Evolutionary conservation across 2,888 invertebrate genomes (phyloP).

Genomic region (Agrilus mali): DNA sequence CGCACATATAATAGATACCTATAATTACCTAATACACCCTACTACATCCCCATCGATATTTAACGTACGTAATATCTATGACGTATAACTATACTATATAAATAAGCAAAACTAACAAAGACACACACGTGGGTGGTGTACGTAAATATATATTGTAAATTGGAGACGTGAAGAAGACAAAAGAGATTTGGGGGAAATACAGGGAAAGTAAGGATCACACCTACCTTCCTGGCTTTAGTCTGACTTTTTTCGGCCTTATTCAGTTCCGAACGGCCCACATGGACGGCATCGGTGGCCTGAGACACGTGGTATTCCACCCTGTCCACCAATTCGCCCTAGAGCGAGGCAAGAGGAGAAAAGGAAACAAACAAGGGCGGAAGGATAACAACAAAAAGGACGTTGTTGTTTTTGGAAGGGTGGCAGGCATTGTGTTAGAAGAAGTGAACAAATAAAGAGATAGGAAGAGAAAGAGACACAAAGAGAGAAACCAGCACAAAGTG

Average conservation of each 20-base stretch:
- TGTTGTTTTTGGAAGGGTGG: too few relatives aligned
- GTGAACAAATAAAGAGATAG: constrained; percentile 19
- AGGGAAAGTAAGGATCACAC: constrained; percentile 18
- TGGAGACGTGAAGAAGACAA: too few relatives aligned
- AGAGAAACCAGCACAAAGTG: constrained; percentile 35
- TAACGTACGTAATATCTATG: too few relatives aligned
- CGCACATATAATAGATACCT: too few relatives aligned
- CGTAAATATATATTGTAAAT: too few relatives aligned
- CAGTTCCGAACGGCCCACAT: constrained; percentile 66
- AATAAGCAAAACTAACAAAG: too few relatives aligned
- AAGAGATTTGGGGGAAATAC: constrained; percentile 4
- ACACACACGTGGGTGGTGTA: too few relatives aligned
- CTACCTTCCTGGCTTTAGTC: constrained; percentile 83
- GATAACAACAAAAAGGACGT: constrained; percentile 7
- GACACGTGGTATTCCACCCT: constrained; percentile 89
- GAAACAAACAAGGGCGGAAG: constrained; percentile 11
- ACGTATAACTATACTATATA: too few relatives aligned
- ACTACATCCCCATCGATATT: too few relatives aligned
- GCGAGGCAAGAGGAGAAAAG: constrained; percentile 12
- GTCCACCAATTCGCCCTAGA: constrained; percentile 87
- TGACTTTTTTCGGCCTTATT: constrained; percentile 70
- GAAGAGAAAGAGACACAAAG: constrained; percentile 34
- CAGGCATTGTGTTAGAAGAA: constrained; percentile 15
- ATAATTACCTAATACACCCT: too few relatives aligned
- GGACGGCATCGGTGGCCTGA: constrained; percentile 74